Evolutionary conservation across 2,797 vertebrate species (phyloP), one percentile per base, ranked within the genome.

Genomic region (Vultur gryphus): DNA sequence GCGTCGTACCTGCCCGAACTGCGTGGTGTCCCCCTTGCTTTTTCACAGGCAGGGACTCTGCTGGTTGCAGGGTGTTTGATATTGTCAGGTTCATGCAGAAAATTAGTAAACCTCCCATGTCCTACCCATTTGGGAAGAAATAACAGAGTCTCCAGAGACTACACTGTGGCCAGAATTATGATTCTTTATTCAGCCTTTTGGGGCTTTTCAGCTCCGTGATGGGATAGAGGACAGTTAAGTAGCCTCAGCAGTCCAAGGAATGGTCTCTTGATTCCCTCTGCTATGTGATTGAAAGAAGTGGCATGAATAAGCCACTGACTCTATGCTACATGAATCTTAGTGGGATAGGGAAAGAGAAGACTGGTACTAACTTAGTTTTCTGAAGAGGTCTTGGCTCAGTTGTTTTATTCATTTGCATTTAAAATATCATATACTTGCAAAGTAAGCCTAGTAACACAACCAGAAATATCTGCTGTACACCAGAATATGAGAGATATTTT

Each of bases 1-100:
- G 3, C 37, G 37, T 62, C 0, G 0, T 13, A 65, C 51, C 81
- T 79, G 39, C 7, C 48, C 2, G 1, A 29, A 52, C 11, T 6
- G 25, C 0, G 0, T 0, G 0, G 0, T 35, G 19, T 31, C 7
- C 18, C 19, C 9, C 0, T 16, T 0, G 0, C 25, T 64, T 75
- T n/a, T 44, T 13, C 37, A 67, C 48, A 25, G 37, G 19, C 28
- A 54, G 48, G 16, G 29, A 37, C 20, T 78, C 49, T 44, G 12
- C 59, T 85, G 23, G 4, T 48, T 69, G 41, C 51, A 57, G 54
- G 23, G 10, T 48, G 13, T 54, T 87, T 92, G 81, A 90, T 20
- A 35, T 61, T 58, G 43, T 58, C 29, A 51, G 39, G 39, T 51
- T 76, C 0, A 0, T 54, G 43, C 89, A 66, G 33, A 81, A 87